Conservation (phyloP, 2,797 vertebrate species). For the Prunella strophiata region DNA sequence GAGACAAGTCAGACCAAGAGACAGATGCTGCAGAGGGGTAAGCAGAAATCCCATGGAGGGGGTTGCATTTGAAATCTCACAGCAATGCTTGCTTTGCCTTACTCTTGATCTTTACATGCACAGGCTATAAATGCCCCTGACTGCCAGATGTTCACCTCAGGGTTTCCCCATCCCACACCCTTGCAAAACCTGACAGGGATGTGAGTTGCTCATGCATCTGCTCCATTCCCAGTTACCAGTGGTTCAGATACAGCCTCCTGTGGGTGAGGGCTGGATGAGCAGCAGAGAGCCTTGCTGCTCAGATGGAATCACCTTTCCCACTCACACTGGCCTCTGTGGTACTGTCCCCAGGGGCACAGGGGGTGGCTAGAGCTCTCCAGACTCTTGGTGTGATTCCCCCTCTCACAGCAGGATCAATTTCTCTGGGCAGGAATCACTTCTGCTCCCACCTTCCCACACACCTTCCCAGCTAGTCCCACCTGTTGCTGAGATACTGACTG, state of each 20-base stretch:
- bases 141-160: no score
- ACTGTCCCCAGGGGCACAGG: no score
- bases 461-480: not conserved
- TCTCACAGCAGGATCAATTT: not conserved
- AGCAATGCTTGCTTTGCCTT: not conserved
- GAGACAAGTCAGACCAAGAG: not conserved
- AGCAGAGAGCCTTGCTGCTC: not conserved
- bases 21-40: not conserved
- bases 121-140: not conserved
- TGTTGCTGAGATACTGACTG: not conserved
- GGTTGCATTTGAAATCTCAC: not conserved
- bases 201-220: not conserved
- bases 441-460: not conserved
- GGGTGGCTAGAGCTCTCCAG: not conserved
- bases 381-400: not conserved
- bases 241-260: not conserved
- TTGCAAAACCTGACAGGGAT: not conserved
- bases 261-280: not conserved
- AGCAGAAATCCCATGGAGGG: not conserved
- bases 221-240: not conserved
- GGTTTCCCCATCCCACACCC: not conserved
- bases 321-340: rapidly evolving
- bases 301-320: not conserved
- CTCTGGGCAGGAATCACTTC: not conserved
- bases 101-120: not conserved